These are phyloP conservation scores for Plotosus lineatus DNA, from an alignment of 2,113 vertebrate genomes.

Conservation along the genomic window DNA sequence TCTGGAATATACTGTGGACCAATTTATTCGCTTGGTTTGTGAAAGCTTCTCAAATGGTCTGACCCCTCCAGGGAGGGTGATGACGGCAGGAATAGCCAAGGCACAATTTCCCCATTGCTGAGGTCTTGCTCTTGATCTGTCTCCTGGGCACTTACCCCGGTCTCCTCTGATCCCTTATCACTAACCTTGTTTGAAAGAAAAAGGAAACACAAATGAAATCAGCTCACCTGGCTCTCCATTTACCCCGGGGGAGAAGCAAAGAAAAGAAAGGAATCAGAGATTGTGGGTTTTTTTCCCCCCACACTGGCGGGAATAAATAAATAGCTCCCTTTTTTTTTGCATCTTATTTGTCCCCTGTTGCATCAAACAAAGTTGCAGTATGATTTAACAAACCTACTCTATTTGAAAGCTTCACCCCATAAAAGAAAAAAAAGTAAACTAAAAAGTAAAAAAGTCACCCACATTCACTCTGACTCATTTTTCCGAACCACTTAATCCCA, in stretches of 20 bases:
- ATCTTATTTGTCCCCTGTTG: not conserved
- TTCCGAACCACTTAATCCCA: too few relatives aligned
- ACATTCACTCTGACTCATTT: too few relatives aligned
- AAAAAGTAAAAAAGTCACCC: too few relatives aligned
- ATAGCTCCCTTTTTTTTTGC: constrained; percentile 5
- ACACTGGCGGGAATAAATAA: constrained; percentile 37
- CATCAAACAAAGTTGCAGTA: not conserved
- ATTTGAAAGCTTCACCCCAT: too few relatives aligned
- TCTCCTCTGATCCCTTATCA: constrained; percentile 46
- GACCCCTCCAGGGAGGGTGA: not conserved
- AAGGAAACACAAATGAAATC: constrained; percentile 48
- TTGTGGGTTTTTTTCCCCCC: constrained; percentile 30
- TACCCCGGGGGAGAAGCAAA: not conserved
- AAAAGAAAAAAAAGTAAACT: too few relatives aligned
- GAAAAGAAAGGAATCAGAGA: constrained; percentile 23
- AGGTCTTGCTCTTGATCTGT: constrained; percentile 48
- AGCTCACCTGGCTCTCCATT: constrained; percentile 27
- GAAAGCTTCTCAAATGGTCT: constrained; percentile 17
- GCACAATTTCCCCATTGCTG: constrained; percentile 41
- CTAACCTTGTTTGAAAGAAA: constrained; percentile 48
- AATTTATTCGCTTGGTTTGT: constrained; percentile 43
- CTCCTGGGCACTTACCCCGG: constrained; percentile 42
- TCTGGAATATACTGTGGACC: constrained; percentile 31
- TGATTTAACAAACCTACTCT: too few relatives aligned
- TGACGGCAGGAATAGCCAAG: constrained; percentile 14